Conservation (phyloP, 1,140 invertebrate species). For the Papilio xuthus region DNA sequence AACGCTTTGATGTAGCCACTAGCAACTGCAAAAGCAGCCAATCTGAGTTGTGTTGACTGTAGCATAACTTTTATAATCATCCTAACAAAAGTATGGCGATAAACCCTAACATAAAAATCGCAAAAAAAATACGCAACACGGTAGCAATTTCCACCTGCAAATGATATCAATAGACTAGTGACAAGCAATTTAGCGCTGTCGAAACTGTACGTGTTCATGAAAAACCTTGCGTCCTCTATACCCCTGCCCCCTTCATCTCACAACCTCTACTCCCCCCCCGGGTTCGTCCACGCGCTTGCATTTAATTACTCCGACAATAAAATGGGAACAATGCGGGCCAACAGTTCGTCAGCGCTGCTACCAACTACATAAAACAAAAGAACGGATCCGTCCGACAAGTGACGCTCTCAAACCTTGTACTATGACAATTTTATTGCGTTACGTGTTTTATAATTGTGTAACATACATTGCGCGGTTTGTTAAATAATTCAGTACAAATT, state of each 20-base stretch:
- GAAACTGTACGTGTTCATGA: constrained; percentile 15
- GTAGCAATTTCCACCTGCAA: background rate
- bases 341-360: constrained; percentile 26
- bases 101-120: background rate
- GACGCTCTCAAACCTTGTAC: constrained; percentile 25
- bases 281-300: constrained; percentile 14
- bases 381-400: constrained; percentile 36
- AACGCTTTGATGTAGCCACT: too few relatives aligned
- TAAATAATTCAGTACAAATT: too few relatives aligned
- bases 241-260: background rate
- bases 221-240: background rate
- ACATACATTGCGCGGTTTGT: constrained; percentile 9
- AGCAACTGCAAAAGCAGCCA: background rate
- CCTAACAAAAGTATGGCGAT: too few relatives aligned
- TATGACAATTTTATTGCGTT: background rate
- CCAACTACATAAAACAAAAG: constrained; percentile 33
- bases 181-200: constrained; percentile 6
- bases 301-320: constrained; percentile 35
- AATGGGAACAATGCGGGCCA: constrained; percentile 19
- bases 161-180: background rate
- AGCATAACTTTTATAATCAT: background rate
- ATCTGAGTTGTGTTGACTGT: background rate
- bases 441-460: background rate
- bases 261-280: background rate
- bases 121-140: background rate